These are phyloP conservation scores for Tenebrio molitor DNA, from an alignment of 1,140 invertebrate genomes.

Conservation along the genomic window DNA sequence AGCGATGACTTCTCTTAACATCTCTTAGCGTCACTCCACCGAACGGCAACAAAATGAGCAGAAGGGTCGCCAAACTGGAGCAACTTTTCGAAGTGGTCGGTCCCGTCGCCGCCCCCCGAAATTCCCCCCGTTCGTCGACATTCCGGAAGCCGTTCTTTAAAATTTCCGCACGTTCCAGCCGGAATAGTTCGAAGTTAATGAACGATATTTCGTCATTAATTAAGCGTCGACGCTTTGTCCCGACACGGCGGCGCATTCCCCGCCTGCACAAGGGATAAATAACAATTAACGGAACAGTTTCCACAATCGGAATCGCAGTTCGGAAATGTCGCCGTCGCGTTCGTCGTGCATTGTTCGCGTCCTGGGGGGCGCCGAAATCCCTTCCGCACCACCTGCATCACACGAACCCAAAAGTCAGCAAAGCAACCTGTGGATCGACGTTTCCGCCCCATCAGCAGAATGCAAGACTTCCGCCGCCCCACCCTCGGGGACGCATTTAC, in stretches of 20 bases:
- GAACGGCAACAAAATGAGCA: no score
- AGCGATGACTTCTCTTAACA: no score
- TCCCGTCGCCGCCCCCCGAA: no score
- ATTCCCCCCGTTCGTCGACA: no score
- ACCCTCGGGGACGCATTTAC: background rate
- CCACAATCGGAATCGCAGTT: conserved; percentile 9
- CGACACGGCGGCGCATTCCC: background rate
- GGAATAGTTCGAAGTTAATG: background rate
- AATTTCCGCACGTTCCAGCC: background rate
- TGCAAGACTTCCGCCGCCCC: background rate
- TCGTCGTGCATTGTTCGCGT: background rate
- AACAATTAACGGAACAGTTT: conserved; percentile 27
- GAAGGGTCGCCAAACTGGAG: no score
- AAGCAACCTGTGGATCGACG: conserved; percentile 17
- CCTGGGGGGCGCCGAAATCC: background rate
- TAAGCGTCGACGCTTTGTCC: background rate
- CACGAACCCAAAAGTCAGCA: background rate
- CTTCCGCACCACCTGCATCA: no score
- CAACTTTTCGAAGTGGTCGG: no score
- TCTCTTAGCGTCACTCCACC: no score
- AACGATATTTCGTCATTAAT: conserved; percentile 24
- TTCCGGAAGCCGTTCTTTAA: no score
- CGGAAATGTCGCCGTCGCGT: background rate
- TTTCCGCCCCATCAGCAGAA: conserved; percentile 1
- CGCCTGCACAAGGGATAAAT: conserved; percentile 21